Base-by-base conservation (phyloP, 2,888 invertebrate genomes). In the Drosophila prostipennis region DNA sequence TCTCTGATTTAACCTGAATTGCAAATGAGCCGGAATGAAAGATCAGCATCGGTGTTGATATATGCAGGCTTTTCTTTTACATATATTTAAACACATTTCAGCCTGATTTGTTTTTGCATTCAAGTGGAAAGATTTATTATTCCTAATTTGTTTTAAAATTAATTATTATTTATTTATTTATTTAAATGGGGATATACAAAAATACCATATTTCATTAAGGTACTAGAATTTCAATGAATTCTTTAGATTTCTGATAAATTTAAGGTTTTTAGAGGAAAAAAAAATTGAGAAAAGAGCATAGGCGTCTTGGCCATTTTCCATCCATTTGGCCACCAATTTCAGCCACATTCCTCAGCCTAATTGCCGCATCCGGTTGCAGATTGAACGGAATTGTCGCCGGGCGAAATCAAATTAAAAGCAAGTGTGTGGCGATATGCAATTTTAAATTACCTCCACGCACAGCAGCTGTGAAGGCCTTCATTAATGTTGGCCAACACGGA, bases 381-480 rank as follows among this genome's bases (percentile, higher is more conserved):
- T 48, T 48, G 48, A 16, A 48, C 34, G 48, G 32, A 48, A 48
- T 48, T 48, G 48, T 48, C 48, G 48, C 34, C 32, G 34, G 7
- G 6, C 8, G 16, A 48, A 48, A 48, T 48, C 13, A 19, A 48
- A 34, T 48, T 48, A 19, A 48, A 34, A 19, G 3, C 48, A 10
- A 48, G 14, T 32, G 29, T 46, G 16, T 14, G 14, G 29, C 14
- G 46, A 46, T 46, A 46, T 46, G 29, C 46, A 29, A 32, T 32
- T 48, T 48, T 19, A 34, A 48, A 19, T 48, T 48, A 34, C 13
- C 16, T 7, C 6, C 48, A 34, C 11, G 32, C 48, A 46, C 46
- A 46, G 29, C 29, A 46, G 46, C 29, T 46, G 14, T 10, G 14
- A 19, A 19, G 19, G 19, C 34, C 34, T 32, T 32, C 48, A 34